Evolutionary conservation across 2,888 invertebrate genomes (phyloP).

Genomic region (Zhuqinia jingwanae): DNA sequence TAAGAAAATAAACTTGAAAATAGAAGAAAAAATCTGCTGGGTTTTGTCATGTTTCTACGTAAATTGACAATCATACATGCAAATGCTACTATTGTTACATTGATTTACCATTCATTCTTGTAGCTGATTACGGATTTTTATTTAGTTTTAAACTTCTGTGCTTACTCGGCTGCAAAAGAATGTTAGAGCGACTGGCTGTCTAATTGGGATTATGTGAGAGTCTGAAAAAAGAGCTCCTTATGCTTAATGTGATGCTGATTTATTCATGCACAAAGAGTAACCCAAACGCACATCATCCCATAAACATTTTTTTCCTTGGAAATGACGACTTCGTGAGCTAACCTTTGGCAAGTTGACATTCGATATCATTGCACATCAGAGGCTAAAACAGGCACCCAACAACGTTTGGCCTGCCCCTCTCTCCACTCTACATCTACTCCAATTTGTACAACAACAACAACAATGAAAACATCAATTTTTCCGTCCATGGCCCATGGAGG

Average conservation of each 20-base stretch:
- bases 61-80: no score
- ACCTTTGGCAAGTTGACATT: conserved; percentile 66
- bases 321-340: conserved; percentile 68
- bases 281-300: conserved; percentile 47
- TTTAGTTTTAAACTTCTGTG: background rate
- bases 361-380: no score
- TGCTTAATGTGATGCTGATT: conserved; percentile 53
- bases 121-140: background rate
- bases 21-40: no score
- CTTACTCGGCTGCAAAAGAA: background rate
- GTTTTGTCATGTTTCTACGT: no score
- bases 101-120: background rate
- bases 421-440: no score
- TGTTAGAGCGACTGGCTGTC: background rate
- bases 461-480: no score
- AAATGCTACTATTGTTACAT: no score
- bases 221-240: background rate
- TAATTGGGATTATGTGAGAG: background rate
- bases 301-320: conserved; percentile 55
- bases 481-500: no score
- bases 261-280: conserved; percentile 58
- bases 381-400: no score
- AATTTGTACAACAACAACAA: conserved; percentile 47
- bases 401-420: no score
- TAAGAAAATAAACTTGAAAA: no score